Evolutionary conservation across 2,113 vertebrate genomes (phyloP).

Genomic region (Tauraco erythrolophus): DNA sequence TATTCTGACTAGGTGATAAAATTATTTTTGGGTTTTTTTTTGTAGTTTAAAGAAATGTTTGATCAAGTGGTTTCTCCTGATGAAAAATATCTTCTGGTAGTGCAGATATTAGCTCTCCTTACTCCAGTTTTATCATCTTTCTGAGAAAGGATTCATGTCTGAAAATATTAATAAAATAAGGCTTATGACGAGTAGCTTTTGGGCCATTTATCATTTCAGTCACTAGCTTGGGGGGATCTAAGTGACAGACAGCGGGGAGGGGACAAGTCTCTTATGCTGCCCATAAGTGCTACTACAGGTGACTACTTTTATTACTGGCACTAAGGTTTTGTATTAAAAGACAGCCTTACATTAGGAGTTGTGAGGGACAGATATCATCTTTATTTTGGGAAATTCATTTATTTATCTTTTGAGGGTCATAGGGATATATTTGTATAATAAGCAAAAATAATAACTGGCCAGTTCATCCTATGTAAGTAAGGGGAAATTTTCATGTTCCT

Average conservation of each 20-base stretch:
- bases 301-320: neutral
- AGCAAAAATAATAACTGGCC: neutral
- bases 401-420: neutral
- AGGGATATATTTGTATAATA: neutral
- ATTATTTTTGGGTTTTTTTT: neutral
- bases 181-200: constrained; percentile 4
- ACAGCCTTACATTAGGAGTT: neutral
- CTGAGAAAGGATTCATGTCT: neutral
- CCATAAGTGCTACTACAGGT: neutral
- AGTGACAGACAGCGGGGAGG: neutral
- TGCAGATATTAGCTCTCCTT: neutral
- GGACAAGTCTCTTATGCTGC: neutral
- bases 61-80: neutral
- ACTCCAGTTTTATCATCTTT: neutral
- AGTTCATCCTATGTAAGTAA: neutral
- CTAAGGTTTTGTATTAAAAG: neutral
- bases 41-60: neutral
- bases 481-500: neutral
- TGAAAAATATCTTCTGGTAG: neutral
- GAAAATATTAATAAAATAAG: constrained; percentile 59
- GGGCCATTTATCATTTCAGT: constrained; percentile 19
- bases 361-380: neutral
- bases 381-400: neutral
- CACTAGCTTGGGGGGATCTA: neutral
- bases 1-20: neutral